A percentile compares a stretch with the other conserved stretches of the same genome.
These are phyloP conservation scores for Orbicella faveolata DNA, from an alignment of 64 coral and sea anemone genomes.

Conservation along the genomic window DNA sequence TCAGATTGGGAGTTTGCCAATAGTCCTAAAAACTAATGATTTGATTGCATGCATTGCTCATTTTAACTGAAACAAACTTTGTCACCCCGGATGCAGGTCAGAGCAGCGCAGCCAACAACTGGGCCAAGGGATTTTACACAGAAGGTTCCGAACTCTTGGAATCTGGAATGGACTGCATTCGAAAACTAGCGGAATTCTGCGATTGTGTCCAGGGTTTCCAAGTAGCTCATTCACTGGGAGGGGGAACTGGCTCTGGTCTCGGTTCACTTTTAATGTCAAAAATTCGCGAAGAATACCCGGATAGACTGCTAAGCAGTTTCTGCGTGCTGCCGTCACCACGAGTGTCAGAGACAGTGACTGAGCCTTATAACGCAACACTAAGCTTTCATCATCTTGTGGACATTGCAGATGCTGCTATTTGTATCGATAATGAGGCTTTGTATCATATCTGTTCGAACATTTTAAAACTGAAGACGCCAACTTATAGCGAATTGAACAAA, in stretches of 20 bases:
- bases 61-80: too few species aligned
- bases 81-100: constrained; percentile 49
- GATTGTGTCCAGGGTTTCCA: constrained; percentile 94
- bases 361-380: constrained; percentile 89
- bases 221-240: constrained; percentile 81
- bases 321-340: constrained; percentile 76
- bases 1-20: too few species aligned
- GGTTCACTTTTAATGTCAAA: constrained; percentile 86
- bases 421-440: constrained; percentile 93
- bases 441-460: constrained; percentile 87
- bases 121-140: constrained; percentile 95
- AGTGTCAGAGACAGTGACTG: constrained; percentile 89
- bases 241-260: constrained; percentile 87
- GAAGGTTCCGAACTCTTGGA: constrained; percentile 89
- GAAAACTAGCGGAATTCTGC: constrained; percentile 81
- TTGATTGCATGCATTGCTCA: too few species aligned
- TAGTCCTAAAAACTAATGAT: too few species aligned
- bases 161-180: constrained; percentile 87
- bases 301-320: constrained; percentile 81
- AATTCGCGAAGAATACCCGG: constrained; percentile 92
- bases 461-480: constrained; percentile 80
- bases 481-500: constrained; percentile 81
- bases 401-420: constrained; percentile 87
- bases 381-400: constrained; percentile 93
- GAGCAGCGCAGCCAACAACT: constrained; percentile 93